Evolutionary conservation across 2,113 vertebrate species (phyloP).

Genomic region (Tilapia sparmanii): DNA sequence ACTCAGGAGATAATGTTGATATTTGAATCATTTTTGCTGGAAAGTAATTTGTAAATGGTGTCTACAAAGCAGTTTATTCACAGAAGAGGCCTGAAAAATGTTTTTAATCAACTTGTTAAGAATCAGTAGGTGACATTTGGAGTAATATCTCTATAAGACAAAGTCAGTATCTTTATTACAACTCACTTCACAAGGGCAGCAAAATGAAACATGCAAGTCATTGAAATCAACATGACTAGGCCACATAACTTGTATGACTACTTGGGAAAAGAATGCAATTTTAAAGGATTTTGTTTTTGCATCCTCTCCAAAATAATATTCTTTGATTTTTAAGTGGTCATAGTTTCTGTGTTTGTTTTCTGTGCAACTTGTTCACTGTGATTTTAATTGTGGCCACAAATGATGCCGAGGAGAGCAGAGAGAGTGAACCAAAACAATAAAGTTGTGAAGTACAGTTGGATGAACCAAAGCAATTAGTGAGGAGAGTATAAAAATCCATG

Average conservation of each 20-base stretch:
- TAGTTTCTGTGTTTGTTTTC: neutral
- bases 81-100: neutral
- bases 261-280: neutral
- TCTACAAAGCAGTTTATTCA: neutral
- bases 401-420: neutral
- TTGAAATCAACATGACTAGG: neutral
- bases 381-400: neutral
- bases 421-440: neutral
- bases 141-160: neutral
- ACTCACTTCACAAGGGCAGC: too few relatives aligned
- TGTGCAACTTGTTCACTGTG: neutral
- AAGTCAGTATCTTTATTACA: neutral
- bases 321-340: neutral
- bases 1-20: neutral
- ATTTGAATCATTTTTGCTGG: rapidly evolving
- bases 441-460: neutral
- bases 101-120: neutral
- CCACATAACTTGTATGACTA: neutral
- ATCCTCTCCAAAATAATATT: neutral
- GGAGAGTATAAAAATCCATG: neutral
- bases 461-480: neutral
- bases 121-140: neutral
- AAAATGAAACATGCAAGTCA: neutral
- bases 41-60: neutral
- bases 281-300: neutral